Percentiles rank a stretch among this genome's conserved stretches.
phyloP scores from a whole-genome alignment of 2,113 vertebrate genomes.

The Ptyas mucosa region DNA sequence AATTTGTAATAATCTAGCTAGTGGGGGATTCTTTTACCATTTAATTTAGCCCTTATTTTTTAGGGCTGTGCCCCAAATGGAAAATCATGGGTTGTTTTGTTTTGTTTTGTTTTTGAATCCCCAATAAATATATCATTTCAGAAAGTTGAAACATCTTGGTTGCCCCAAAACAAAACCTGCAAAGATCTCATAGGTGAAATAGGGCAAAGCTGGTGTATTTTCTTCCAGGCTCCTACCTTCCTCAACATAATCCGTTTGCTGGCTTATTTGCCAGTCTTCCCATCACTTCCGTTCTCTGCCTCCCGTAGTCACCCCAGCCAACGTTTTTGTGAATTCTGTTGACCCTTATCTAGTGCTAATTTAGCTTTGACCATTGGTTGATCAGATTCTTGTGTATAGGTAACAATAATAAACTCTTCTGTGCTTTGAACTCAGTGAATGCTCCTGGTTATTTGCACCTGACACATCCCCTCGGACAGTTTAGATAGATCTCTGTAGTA shows the following conservation, averaged over 20 bases:
- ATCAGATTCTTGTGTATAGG: neutral
- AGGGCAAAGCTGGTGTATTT: neutral
- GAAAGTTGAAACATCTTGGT: neutral
- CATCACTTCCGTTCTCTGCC: neutral
- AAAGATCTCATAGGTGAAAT: neutral
- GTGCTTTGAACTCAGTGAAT: neutral
- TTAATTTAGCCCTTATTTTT: slow-evolving; percentile 26
- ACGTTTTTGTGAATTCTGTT: neutral
- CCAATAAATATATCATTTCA: neutral
- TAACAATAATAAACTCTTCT: neutral
- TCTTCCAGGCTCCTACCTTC: neutral
- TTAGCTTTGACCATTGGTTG: neutral
- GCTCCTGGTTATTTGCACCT: neutral
- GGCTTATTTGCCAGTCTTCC: neutral
- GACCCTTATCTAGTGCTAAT: neutral
- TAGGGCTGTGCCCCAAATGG: neutral
- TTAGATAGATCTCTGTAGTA: neutral
- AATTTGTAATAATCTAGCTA: slow-evolving; percentile 36
- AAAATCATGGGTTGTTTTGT: neutral
- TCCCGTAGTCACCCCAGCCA: neutral
- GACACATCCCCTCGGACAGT: neutral
- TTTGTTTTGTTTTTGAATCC: neutral
- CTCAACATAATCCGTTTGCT: neutral
- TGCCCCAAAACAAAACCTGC: neutral
- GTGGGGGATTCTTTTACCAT: slow-evolving; percentile 13